These are phyloP conservation scores for Neoascia interrupta DNA, from an alignment of 2,888 invertebrate genomes.

Conservation along the genomic window DNA sequence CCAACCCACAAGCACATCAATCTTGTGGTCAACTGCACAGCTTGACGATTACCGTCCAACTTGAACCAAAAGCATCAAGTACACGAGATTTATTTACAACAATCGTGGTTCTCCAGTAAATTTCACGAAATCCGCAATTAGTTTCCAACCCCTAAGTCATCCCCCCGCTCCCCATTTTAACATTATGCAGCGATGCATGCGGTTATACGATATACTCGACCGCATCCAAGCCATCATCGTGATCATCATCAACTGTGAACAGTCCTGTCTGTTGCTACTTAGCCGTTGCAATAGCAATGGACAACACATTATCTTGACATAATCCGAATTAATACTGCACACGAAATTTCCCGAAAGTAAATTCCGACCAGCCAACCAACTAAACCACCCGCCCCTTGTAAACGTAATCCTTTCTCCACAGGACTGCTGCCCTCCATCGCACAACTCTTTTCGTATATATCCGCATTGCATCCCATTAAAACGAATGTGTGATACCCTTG, in stretches of 20 bases:
- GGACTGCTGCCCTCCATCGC: too few relatives aligned
- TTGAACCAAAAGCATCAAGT: slow-evolving; percentile 42
- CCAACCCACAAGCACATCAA: neutral
- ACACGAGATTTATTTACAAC: slow-evolving; percentile 59
- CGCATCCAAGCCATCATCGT: slow-evolving; percentile 60
- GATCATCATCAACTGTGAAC: slow-evolving; percentile 61
- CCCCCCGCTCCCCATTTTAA: neutral
- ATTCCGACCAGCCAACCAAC: neutral
- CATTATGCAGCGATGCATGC: slow-evolving; percentile 13
- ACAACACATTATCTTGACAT: slow-evolving; percentile 66
- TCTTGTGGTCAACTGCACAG: slow-evolving; percentile 23
- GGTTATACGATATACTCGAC: slow-evolving; percentile 52
- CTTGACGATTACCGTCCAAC: neutral
- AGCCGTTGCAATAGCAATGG: slow-evolving; percentile 41
- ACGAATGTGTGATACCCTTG: slow-evolving; percentile 61
- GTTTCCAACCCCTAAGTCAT: slow-evolving; percentile 45
- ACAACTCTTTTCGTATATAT: slow-evolving; percentile 40
- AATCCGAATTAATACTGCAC: slow-evolving; percentile 67
- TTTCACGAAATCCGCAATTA: slow-evolving; percentile 66
- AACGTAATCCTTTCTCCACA: slow-evolving; percentile 40
- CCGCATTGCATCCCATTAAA: slow-evolving; percentile 66
- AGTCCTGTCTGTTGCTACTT: slow-evolving; percentile 40
- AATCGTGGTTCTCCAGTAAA: slow-evolving; percentile 57
- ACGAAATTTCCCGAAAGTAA: slow-evolving; percentile 51
- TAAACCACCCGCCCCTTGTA: neutral